phyloP scores from a whole-genome alignment of 2,113 vertebrate species.

The Panurus biarmicus region DNA sequence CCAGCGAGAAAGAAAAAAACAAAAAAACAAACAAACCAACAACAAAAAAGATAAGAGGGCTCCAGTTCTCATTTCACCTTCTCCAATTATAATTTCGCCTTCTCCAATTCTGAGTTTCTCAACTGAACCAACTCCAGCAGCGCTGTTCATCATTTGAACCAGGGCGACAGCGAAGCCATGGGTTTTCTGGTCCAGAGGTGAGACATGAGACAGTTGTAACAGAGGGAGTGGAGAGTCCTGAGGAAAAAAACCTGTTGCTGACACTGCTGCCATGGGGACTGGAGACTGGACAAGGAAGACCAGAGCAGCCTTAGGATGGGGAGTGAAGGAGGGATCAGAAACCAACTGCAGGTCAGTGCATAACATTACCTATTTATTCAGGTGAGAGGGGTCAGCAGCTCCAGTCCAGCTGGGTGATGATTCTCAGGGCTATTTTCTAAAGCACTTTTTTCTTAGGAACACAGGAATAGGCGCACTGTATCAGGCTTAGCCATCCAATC shows the following conservation, averaged over 20 bases:
- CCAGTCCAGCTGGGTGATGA: not conserved
- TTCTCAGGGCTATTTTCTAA: not conserved
- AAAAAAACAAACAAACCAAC: too few species aligned
- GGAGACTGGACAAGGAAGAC: not conserved
- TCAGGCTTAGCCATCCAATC: not conserved
- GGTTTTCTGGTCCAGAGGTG: not conserved
- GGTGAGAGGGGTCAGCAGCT: not conserved
- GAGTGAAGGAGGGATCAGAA: not conserved
- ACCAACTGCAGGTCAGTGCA: fast-evolving
- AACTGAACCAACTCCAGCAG: fast-evolving
- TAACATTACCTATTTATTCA: not conserved
- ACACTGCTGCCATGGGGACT: fast-evolving
- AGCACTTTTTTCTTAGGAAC: not conserved
- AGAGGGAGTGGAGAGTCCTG: not conserved
- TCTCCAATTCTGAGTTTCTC: not conserved
- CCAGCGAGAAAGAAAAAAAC: not conserved
- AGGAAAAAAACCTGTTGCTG: not conserved
- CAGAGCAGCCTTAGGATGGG: fast-evolving
- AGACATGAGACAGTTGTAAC: fast-evolving
- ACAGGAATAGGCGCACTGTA: not conserved
- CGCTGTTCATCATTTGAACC: not conserved
- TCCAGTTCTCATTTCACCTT: fast-evolving
- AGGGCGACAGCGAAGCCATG: fast-evolving
- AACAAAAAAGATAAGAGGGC: fast-evolving
- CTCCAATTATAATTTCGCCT: fast-evolving